Base-by-base conservation (phyloP, 2,888 invertebrate species). In the Entomobrya proxima region DNA sequence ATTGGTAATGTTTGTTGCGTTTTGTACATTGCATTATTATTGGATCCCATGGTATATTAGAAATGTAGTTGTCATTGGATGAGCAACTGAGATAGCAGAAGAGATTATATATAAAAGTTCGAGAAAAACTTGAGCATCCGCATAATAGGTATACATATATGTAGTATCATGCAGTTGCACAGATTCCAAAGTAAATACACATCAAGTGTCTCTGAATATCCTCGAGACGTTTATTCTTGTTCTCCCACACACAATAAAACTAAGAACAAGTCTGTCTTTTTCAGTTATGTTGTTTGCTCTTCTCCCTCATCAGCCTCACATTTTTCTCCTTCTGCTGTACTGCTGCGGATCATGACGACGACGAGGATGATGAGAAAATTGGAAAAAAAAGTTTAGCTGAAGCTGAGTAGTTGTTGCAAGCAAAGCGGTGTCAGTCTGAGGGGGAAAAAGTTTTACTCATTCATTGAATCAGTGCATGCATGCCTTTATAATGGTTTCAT, bases 281-380 rank as follows among this genome's bases (percentile, higher is more conserved):
- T 50, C 61, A 79, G 64, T 67, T 79, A 35, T 18, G 15, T 21
- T 67, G 67, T 50, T 64, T 67, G 64, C 50, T 55, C 32, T 75
- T 75, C 75, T 75, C 32, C 32, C 24, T 80, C 35, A 15, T 80
- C 69, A 32, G 52, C 72, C 32, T 79, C 35, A 67, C 37, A 18
- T 79, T 58, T 58, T 78, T 77, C 67, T 21, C n/a, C n/a, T n/a
- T n/a, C n/a, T n/a, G n/a, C n/a, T n/a, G n/a, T n/a, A n/a, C 15
- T 55, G 35, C 18, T 7, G 32, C 2, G 37, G 80, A 67, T 79
- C 64, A 35, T 64, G 80, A 55, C n/a, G 32, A 27, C 58, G 58
- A 40, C 11, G 61, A 44, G 58, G 61, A 77, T 61, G 75, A 79
- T 80, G 52, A 58, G 81, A 72, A 74, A 81, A 72, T 81, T 81